phyloP scores from a whole-genome alignment of 2,888 invertebrate genomes.

The Cataglyphis altisquamis region DNA sequence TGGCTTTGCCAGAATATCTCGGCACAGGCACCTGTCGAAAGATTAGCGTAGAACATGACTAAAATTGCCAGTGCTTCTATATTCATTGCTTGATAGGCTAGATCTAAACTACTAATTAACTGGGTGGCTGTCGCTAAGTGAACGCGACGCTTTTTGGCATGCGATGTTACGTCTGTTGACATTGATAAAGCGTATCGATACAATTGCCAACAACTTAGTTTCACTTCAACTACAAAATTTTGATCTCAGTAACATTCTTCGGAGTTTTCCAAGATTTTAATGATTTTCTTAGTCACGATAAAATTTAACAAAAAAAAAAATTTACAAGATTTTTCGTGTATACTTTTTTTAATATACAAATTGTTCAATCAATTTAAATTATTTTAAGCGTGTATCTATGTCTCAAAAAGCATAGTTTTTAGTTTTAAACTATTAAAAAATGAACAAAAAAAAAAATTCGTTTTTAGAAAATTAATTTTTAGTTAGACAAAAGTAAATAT shows the following conservation, averaged over 20 bases:
- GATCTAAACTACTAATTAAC: constrained; percentile 49
- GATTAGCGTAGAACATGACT: constrained; percentile 20
- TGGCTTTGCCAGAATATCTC: neutral
- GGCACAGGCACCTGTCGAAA: constrained; percentile 32
- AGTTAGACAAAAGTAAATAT: neutral
- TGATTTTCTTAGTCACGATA: neutral
- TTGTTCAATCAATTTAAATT: neutral
- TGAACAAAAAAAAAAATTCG: neutral
- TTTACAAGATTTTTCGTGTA: neutral
- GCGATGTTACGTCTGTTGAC: neutral
- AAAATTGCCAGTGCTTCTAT: constrained; percentile 6
- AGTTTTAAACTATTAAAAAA: neutral
- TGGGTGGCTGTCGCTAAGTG: constrained; percentile 27
- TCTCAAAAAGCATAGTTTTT: neutral
- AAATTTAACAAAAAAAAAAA: neutral
- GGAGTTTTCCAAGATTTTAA: neutral
- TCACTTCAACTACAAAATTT: neutral
- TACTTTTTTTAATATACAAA: neutral
- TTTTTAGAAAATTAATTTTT: neutral
- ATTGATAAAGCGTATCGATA: constrained; percentile 37
- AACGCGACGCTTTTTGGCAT: constrained; percentile 50
- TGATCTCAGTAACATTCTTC: neutral
- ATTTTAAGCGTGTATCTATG: neutral
- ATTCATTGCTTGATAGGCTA: constrained; percentile 26
- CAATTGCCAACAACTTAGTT: constrained; percentile 3